Percentiles rank a stretch among this genome's conserved stretches.
Evolutionary conservation across 2,113 vertebrate species (phyloP).

Genomic region (Sula dactylatra): DNA sequence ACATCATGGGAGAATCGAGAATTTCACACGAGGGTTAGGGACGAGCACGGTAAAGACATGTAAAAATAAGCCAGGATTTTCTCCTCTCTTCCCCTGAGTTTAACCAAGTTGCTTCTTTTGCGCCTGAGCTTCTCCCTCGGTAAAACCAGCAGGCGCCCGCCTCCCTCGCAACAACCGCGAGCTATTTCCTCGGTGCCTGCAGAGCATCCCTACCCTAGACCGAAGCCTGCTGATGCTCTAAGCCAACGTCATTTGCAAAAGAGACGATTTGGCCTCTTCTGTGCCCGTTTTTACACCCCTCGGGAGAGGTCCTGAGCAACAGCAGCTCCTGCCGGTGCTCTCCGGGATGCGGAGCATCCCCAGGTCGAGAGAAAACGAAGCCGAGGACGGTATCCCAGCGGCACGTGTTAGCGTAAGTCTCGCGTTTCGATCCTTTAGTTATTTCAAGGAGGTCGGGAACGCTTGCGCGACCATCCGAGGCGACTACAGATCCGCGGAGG

Average conservation of each 20-base stretch:
- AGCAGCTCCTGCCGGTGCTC: neutral
- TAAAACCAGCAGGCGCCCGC: neutral
- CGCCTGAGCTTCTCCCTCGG: neutral
- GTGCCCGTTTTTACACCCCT: neutral
- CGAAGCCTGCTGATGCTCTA: rapidly evolving
- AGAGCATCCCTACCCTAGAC: no score
- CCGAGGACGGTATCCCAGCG: rapidly evolving
- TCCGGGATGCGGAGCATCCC: neutral
- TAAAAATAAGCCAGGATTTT: neutral
- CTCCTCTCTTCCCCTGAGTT: neutral
- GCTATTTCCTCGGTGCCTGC: neutral
- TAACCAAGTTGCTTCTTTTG: neutral
- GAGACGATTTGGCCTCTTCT: neutral
- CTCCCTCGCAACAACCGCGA: neutral
- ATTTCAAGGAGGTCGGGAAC: no score
- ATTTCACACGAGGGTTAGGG: neutral
- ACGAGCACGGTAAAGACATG: neutral
- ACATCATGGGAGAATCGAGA: rapidly evolving
- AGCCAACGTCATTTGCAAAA: neutral
- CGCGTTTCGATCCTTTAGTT: neutral
- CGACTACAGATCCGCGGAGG: rapidly evolving
- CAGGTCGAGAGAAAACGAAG: neutral
- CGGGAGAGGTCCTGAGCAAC: neutral
- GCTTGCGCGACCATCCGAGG: rapidly evolving
- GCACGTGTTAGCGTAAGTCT: neutral